Percentiles rank a stretch among this genome's conserved stretches.
These are phyloP conservation scores for Hydrotaea diabolus DNA, from an alignment of 2,888 invertebrate genomes.

Conservation along the genomic window DNA sequence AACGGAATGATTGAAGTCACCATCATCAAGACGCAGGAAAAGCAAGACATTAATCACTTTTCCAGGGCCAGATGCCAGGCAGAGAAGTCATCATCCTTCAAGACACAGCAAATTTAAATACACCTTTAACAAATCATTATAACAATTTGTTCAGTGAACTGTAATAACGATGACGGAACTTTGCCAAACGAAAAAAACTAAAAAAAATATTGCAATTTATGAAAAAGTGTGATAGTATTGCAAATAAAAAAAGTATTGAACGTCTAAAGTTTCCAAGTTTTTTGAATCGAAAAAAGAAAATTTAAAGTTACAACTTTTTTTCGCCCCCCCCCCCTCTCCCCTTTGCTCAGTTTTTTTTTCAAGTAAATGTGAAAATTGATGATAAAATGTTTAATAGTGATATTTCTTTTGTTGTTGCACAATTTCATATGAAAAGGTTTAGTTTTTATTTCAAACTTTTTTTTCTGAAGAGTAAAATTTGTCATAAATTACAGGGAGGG, in stretches of 20 bases:
- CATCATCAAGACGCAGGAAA: conserved; percentile 15
- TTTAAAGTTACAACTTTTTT: conserved; percentile 26
- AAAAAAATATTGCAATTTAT: conserved; percentile 18
- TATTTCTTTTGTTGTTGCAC: neutral
- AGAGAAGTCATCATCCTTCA: neutral
- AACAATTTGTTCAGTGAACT: conserved; percentile 40
- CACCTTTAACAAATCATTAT: conserved; percentile 60
- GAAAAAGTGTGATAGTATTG: conserved; percentile 5
- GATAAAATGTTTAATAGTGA: conserved; percentile 26
- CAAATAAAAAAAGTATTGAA: neutral
- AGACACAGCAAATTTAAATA: conserved; percentile 44
- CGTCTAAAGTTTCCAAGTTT: neutral
- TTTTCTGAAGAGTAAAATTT: conserved; percentile 19
- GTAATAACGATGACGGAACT: conserved; percentile 12
- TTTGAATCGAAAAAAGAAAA: neutral
- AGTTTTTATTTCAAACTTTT: neutral
- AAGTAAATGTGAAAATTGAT: conserved; percentile 18
- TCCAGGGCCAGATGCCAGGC: neutral
- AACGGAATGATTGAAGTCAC: conserved; percentile 30
- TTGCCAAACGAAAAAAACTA: neutral
- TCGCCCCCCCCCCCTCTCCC: neutral
- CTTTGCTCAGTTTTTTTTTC: neutral
- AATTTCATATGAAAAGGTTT: conserved; percentile 29
- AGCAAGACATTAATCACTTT: conserved; percentile 37
- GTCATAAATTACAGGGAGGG: conserved; percentile 38